These are phyloP conservation scores for Arizona elegans DNA, from an alignment of 2,113 vertebrate genomes.

Conservation along the genomic window DNA sequence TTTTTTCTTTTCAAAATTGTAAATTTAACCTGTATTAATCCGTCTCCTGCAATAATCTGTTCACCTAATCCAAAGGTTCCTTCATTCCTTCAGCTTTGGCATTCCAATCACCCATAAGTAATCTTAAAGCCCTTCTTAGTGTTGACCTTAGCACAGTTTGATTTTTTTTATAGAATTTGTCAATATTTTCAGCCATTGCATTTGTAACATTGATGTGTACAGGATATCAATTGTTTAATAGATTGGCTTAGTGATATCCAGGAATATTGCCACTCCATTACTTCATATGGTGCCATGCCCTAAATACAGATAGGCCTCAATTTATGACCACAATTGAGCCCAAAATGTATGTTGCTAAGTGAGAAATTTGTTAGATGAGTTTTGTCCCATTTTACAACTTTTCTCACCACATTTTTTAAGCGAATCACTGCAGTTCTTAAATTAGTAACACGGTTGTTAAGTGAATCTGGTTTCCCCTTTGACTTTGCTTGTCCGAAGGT, in stretches of 20 bases:
- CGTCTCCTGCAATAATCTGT: background rate
- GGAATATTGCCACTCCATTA: background rate
- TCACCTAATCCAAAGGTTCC: background rate
- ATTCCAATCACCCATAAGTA: background rate
- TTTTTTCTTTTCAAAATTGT: background rate
- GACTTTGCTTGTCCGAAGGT: too few species aligned
- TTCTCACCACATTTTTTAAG: too few species aligned
- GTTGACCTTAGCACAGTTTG: background rate
- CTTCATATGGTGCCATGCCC: too few species aligned
- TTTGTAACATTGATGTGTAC: background rate
- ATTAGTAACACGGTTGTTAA: too few species aligned
- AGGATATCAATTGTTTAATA: background rate
- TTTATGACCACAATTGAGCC: too few species aligned
- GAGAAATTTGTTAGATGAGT: too few species aligned
- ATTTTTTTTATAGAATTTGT: background rate
- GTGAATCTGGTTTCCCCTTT: too few species aligned
- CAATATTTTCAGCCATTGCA: background rate
- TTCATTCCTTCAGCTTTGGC: background rate
- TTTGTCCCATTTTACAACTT: too few species aligned
- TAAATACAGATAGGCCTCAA: too few species aligned
- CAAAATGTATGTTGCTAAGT: too few species aligned
- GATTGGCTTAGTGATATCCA: background rate
- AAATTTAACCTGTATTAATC: background rate
- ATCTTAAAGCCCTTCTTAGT: background rate
- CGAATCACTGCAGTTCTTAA: too few species aligned